Conservation (phyloP, 2,888 invertebrate genomes). For the Blastobasis lacticolella region DNA sequence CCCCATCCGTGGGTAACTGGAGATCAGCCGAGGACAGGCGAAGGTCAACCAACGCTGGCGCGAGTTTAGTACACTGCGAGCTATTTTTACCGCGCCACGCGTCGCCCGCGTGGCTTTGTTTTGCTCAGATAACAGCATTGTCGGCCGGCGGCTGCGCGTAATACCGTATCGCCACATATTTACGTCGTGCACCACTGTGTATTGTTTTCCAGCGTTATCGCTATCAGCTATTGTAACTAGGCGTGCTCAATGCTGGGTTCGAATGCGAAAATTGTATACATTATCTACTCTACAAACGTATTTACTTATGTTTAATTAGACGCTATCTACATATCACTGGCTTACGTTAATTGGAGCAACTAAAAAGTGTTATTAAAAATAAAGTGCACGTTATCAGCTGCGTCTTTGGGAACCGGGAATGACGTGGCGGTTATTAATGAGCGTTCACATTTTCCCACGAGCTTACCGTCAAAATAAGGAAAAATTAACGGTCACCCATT, state of each 20-base stretch:
- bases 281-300: constrained; percentile 34
- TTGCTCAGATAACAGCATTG: constrained; percentile 42
- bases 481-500: too few species aligned
- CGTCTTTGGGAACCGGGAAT: background rate
- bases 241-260: constrained; percentile 18
- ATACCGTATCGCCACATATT: constrained; percentile 41
- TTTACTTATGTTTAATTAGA: constrained; percentile 36
- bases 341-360: constrained; percentile 25
- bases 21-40: constrained; percentile 16
- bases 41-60: constrained; percentile 30
- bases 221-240: constrained; percentile 31
- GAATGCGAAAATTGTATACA: constrained; percentile 5
- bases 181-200: constrained; percentile 45
- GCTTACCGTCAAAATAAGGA: too few species aligned
- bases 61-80: constrained; percentile 31
- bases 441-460: too few species aligned
- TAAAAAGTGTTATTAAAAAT: constrained; percentile 9
- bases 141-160: constrained; percentile 27
- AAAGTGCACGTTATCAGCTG: background rate
- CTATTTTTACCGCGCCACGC: constrained; percentile 64
- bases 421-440: too few species aligned
- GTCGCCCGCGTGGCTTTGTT: constrained; percentile 61
- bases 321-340: too few species aligned
- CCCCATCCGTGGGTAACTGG: constrained; percentile 13
- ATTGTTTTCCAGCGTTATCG: constrained; percentile 37